These are phyloP conservation scores for Platorchestia sp. DNA, from an alignment of 1,140 invertebrate genomes.

Conservation along the genomic window DNA sequence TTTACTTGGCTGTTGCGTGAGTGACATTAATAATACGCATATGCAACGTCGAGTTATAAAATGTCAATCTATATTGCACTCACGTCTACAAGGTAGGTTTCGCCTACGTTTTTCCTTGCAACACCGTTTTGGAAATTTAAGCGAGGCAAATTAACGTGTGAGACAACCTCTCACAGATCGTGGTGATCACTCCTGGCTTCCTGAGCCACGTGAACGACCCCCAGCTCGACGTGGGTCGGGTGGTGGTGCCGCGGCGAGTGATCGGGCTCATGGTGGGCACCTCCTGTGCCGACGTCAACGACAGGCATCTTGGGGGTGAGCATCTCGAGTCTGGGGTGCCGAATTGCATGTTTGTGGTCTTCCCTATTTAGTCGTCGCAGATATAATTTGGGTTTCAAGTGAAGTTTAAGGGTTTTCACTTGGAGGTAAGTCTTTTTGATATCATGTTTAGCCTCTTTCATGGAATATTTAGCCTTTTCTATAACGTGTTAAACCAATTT, in stretches of 20 bases:
- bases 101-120: not conserved
- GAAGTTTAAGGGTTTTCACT: too few relatives aligned
- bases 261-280: not conserved
- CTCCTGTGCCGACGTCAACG: constrained; percentile 21
- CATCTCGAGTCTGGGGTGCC: too few relatives aligned
- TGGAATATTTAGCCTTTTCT: too few relatives aligned
- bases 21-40: not conserved
- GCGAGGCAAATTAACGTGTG: not conserved
- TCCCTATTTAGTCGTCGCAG: too few relatives aligned
- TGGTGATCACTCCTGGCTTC: constrained; percentile 30
- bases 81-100: not conserved
- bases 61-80: not conserved
- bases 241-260: not conserved
- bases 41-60: not conserved
- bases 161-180: not conserved
- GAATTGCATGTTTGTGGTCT: too few relatives aligned
- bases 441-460: too few relatives aligned
- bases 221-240: not conserved
- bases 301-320: constrained; percentile 28
- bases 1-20: not conserved
- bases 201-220: constrained; percentile 47
- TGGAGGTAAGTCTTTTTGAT: too few relatives aligned
- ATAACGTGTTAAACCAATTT: too few relatives aligned
- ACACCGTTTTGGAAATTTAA: not conserved
- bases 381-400: too few relatives aligned